A percentile compares a stretch with the other conserved stretches of the same genome.
Evolutionary conservation across 1,140 invertebrate genomes (phyloP).

Genomic region (Drosophila tristis): DNA sequence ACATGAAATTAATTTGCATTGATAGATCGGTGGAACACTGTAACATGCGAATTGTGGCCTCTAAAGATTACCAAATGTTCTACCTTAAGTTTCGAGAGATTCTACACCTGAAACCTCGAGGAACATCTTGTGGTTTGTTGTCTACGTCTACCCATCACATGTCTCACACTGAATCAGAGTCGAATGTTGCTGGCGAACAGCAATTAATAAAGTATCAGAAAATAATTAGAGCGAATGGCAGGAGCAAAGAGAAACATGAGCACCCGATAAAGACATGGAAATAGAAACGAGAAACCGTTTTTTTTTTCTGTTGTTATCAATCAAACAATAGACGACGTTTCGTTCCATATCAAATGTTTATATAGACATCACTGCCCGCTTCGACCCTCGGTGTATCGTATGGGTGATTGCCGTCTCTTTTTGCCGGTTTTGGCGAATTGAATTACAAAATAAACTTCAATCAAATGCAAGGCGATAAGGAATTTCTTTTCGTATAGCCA

Average conservation of each 20-base stretch:
- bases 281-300: slow-evolving; percentile 29
- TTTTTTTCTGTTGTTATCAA: slow-evolving; percentile 50
- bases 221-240: slow-evolving; percentile 65
- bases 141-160: slow-evolving; percentile 57
- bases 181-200: slow-evolving; percentile 22
- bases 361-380: slow-evolving; percentile 40
- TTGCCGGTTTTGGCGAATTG: slow-evolving; percentile 65
- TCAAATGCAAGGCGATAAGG: slow-evolving; percentile 70
- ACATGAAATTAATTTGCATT: no score
- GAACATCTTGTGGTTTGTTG: not conserved
- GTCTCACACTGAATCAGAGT: slow-evolving; percentile 45
- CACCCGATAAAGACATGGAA: slow-evolving; percentile 24
- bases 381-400: slow-evolving; percentile 4
- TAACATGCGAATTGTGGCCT: no score
- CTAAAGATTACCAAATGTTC: slow-evolving; percentile 3
- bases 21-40: no score
- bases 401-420: slow-evolving; percentile 41
- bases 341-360: slow-evolving; percentile 52
- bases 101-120: not conserved
- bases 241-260: slow-evolving; percentile 30
- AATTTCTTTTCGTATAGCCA: slow-evolving; percentile 59
- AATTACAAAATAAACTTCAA: slow-evolving; percentile 76
- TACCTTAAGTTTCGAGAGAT: slow-evolving; percentile 2
- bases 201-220: slow-evolving; percentile 72
- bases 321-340: slow-evolving; percentile 58